Base-by-base conservation (phyloP, 1,140 invertebrate genomes). In the Hylyphantes graminicola region DNA sequence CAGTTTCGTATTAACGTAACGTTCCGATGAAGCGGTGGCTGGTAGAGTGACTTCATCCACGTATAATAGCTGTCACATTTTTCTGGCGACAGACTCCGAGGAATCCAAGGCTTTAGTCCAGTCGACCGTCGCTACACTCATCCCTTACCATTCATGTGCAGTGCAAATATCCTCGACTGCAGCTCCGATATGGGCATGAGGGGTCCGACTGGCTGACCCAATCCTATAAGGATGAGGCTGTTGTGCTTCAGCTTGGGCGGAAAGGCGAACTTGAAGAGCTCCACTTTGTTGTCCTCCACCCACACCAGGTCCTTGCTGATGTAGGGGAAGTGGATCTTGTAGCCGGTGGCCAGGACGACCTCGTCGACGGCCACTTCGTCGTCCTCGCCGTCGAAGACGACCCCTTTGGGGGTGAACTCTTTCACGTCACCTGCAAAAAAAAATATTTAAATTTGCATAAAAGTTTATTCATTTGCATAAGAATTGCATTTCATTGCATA, bases 151-250 rank as follows among this genome's bases (percentile, higher is more conserved):
- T 51, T 35, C 67, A 87, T 65, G 15, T 87, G 21, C 55, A 86
- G 65, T 11, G 83, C 79, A 70, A 88, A 90, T 88, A 91, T 90
- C 55, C 92, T 87, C 13, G 89, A 88, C 87, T 92, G 92, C 55
- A 92, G 89, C 87, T 92, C 92, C 12, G 90, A 88, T 54, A 92
- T 90, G 9, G 91, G 91, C 85, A 91, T 89, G n/a, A 92, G 87
- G 51, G 90, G 88, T 61, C 91, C 91, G 15, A 92, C 85, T 54
- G 91, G 90, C 86, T 92, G 92, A 61, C 91, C 87, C 53, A 91
- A 88, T 0, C 92, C 92, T 75, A 92, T 91, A 2, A 92, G 87
- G n/a, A 90, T 89, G 57, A 92, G 67, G 1, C 89, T 90, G 0
- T 86, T n/a, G 64, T 89, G 88, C 19, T 67, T 59, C 21, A 87